Evolutionary conservation across 2,113 vertebrate species (phyloP).

Genomic region (Chamaea fasciata): DNA sequence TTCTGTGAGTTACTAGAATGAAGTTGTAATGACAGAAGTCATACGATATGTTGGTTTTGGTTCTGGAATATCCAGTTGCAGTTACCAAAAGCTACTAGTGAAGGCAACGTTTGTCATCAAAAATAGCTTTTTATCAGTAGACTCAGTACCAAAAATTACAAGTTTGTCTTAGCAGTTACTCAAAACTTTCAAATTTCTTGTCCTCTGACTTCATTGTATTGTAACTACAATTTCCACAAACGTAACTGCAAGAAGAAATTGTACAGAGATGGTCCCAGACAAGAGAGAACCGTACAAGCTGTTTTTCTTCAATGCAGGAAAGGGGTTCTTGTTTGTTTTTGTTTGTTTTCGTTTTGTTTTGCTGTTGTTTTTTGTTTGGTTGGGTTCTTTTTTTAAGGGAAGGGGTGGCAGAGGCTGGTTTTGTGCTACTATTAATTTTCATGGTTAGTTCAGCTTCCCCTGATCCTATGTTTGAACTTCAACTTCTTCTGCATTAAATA

Average conservation of each 20-base stretch:
- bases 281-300: background rate
- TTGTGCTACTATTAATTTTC: background rate
- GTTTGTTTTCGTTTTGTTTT: background rate
- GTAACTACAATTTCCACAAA: background rate
- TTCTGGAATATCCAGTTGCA: background rate
- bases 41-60: background rate
- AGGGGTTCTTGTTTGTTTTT: too few relatives aligned
- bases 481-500: background rate
- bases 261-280: background rate
- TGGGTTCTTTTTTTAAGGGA: background rate
- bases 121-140: background rate
- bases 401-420: accelerated
- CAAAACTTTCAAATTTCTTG: background rate
- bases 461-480: background rate
- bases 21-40: background rate
- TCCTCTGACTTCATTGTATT: background rate
- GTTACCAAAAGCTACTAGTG: background rate
- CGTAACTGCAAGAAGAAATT: background rate
- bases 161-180: background rate
- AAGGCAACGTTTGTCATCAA: background rate
- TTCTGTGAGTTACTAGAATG: background rate
- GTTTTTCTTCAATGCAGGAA: background rate
- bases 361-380: background rate
- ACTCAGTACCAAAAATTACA: background rate
- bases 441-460: background rate